Evolutionary conservation across 2,888 invertebrate genomes (phyloP), one percentile per base, ranked within the genome.

Genomic region (Pseudococcus jackbeardsleyi): DNA sequence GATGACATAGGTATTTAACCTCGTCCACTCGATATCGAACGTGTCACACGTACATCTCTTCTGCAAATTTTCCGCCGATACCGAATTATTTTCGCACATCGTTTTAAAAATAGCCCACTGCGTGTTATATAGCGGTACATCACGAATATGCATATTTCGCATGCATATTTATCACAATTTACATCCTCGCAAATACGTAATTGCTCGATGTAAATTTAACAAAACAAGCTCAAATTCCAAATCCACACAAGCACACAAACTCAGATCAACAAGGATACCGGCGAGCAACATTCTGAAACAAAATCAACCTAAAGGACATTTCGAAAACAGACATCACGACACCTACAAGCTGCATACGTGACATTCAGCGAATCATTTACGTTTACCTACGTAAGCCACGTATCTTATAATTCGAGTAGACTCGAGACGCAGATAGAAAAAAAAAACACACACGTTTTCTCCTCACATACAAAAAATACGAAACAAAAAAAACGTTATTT

Each of bases 201-300:
- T 59, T 59, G 19, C 5, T 19, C 19, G 11, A 59, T 11, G n/a
- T 19, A 59, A 59, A 59, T 19, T 59, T 59, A 1, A 19, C 59
- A 19, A 59, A 59, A 59, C 59, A 59, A 59, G 59, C 59, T 59
- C 59, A 59, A 59, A 59, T 59, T 59, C 59, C 59, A 59, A 54
- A 19, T 19, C 7, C 9, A 19, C 59, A 59, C 54, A 15, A 12
- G 17, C 19, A 59, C 59, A 19, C 19, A n/a, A 17, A 19, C 7
- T 19, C 26, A 33, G 26, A 33, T 33, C 26, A 33, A 19, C 19
- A 59, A n/a, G 7, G 6, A 54, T 54, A 5, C 19, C 5, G 59
- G 19, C n/a, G 19, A 19, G 5, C 5, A 1, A 11, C 59, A 19
- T 19, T 19, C n/a, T 5, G 19, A n/a, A 59, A 59, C 19, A 6